Evolutionary conservation across 2,113 vertebrate genomes (phyloP).

Genomic region (Corythornis vintsioides): DNA sequence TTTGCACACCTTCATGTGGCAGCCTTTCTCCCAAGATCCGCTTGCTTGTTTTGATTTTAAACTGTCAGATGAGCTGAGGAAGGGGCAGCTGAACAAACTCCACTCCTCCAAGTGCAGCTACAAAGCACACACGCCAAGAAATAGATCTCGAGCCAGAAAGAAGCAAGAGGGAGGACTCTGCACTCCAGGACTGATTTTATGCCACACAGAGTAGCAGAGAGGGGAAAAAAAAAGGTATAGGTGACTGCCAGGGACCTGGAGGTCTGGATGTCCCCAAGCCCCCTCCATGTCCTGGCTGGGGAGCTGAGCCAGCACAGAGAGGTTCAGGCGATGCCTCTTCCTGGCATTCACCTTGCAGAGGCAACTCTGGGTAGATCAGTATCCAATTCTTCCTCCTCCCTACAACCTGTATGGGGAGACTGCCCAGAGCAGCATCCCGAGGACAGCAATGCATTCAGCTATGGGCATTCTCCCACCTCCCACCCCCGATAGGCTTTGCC

Average conservation of each 20-base stretch:
- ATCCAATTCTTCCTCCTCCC: neutral
- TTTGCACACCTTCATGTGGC: neutral
- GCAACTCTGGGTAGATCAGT: neutral
- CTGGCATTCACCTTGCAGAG: neutral
- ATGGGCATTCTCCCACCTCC: neutral
- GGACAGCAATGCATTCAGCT: neutral
- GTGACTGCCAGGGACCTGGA: neutral
- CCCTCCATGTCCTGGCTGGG: neutral
- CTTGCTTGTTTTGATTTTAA: conserved; percentile 73
- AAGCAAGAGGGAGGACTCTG: neutral
- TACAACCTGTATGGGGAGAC: neutral
- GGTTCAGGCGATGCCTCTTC: neutral
- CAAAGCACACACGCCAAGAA: conserved; percentile 17
- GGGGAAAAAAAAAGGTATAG: neutral
- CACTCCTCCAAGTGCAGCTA: conserved; percentile 33
- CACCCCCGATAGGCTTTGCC: neutral
- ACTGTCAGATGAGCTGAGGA: conserved; percentile 59
- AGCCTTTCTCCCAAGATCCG: conserved; percentile 4
- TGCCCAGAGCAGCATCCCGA: neutral
- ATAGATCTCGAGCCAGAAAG: neutral
- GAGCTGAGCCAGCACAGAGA: neutral
- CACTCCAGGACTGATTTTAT: conserved; percentile 18
- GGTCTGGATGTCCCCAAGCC: neutral
- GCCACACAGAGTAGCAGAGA: neutral
- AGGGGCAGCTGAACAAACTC: conserved; percentile 74